Evolutionary conservation across 2,888 invertebrate genomes (phyloP).

Genomic region (Tinea semifulvella): DNA sequence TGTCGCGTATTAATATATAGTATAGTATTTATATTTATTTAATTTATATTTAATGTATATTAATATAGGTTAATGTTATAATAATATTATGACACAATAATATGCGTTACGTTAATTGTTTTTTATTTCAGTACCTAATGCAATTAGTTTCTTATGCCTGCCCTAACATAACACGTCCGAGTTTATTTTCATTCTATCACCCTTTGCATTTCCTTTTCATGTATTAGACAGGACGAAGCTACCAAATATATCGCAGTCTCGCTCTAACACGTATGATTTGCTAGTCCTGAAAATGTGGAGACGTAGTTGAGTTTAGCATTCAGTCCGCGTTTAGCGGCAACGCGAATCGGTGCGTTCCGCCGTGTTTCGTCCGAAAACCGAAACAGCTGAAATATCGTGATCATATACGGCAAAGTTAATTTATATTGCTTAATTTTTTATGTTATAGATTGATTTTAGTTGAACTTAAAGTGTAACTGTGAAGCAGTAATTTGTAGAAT

Average conservation of each 20-base stretch:
- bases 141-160: slow-evolving; percentile 8
- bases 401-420: slow-evolving; percentile 18
- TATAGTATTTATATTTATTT: too few species aligned
- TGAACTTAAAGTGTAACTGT: too few species aligned
- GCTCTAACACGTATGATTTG: background rate
- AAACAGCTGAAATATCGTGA: slow-evolving; percentile 22
- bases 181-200: slow-evolving; percentile 56
- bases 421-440: slow-evolving; percentile 34
- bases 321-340: slow-evolving; percentile 58
- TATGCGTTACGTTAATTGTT: too few species aligned
- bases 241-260: slow-evolving; percentile 1
- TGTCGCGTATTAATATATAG: too few species aligned
- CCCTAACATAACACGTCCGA: slow-evolving; percentile 30
- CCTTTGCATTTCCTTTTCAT: slow-evolving; percentile 45
- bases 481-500: too few species aligned
- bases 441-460: too few species aligned
- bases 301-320: slow-evolving; percentile 26
- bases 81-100: too few species aligned
- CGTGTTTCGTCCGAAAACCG: slow-evolving; percentile 34
- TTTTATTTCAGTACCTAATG: background rate
- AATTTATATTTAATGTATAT: too few species aligned
- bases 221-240: background rate
- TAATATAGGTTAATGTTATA: too few species aligned
- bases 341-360: slow-evolving; percentile 38
- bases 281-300: background rate